A percentile compares a stretch with the other conserved stretches of the same genome.
Evolutionary conservation across 2,113 vertebrate genomes (phyloP).

Genomic region (Cyprinus carpio): DNA sequence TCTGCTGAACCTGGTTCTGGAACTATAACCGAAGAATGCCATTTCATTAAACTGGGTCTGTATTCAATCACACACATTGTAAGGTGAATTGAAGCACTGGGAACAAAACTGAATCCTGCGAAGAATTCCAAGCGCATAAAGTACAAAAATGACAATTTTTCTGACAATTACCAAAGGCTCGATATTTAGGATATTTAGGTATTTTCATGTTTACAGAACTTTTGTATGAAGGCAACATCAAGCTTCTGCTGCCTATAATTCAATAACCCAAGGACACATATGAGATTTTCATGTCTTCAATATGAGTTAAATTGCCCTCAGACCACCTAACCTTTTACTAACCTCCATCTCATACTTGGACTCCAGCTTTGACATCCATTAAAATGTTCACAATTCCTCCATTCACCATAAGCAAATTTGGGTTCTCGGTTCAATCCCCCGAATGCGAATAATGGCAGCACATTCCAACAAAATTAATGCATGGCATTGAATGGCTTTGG

Average conservation of each 20-base stretch:
- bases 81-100: not conserved
- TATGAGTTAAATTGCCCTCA: conserved; percentile 11
- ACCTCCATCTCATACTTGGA: conserved; percentile 52
- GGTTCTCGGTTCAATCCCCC: conserved; percentile 23
- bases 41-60: conserved; percentile 18
- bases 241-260: not conserved
- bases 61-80: conserved; percentile 2
- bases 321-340: conserved; percentile 62
- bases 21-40: not conserved
- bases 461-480: conserved; percentile 56
- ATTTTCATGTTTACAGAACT: too few species aligned
- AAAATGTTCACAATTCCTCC: conserved; percentile 58
- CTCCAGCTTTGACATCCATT: conserved; percentile 56
- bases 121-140: not conserved
- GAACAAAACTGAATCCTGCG: conserved; percentile 6
- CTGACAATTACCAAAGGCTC: not conserved
- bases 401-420: conserved; percentile 53
- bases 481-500: not conserved
- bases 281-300: conserved; percentile 10
- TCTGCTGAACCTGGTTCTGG: conserved; percentile 67
- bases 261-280: not conserved
- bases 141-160: not conserved
- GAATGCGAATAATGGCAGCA: conserved; percentile 47
- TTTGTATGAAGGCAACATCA: not conserved
- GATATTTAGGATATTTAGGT: not conserved